Conservation (phyloP, 2,113 vertebrate species). For the Nesospiza acunhae region DNA sequence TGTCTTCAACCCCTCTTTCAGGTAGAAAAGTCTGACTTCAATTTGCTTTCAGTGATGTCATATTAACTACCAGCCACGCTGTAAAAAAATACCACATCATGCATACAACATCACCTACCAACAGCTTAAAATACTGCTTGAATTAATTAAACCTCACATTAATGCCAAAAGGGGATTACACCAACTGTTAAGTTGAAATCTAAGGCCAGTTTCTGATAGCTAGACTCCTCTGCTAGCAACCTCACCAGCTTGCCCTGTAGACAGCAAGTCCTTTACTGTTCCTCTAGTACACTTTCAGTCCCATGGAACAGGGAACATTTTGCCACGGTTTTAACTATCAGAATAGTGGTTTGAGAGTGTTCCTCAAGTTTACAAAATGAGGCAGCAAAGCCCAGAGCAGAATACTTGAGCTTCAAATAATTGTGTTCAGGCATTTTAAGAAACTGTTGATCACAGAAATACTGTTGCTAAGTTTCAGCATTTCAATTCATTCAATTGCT, state of each 20-base stretch:
- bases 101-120: background rate
- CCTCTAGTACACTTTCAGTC: background rate
- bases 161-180: background rate
- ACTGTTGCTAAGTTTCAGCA: background rate
- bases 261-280: background rate
- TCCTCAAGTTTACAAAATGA: background rate
- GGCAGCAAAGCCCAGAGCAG: background rate
- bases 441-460: background rate
- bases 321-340: background rate
- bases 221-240: background rate
- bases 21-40: background rate
- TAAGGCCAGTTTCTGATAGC: background rate
- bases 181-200: background rate
- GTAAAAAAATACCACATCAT: background rate
- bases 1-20: background rate
- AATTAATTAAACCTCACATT: background rate
- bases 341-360: background rate
- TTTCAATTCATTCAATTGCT: background rate
- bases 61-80: background rate
- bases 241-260: background rate
- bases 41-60: background rate
- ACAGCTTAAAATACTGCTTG: background rate
- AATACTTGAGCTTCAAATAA: background rate
- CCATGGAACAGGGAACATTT: background rate
- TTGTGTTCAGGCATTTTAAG: background rate